A percentile compares a stretch with the other conserved stretches of the same genome.
phyloP scores from a whole-genome alignment of 1,140 invertebrate species.

The Aphidius ervi region DNA sequence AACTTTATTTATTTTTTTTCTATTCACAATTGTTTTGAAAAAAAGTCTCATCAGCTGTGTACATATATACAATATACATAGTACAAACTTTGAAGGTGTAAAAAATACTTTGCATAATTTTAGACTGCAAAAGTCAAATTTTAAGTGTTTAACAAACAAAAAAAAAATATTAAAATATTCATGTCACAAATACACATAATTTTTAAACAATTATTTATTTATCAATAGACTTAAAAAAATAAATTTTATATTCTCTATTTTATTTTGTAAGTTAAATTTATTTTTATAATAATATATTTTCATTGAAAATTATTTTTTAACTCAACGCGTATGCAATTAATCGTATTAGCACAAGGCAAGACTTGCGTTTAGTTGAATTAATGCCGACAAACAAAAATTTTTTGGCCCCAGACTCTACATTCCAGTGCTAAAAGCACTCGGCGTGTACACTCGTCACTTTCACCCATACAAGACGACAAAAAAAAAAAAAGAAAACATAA shows the following conservation, averaged over 20 bases:
- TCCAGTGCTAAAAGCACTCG: slow-evolving; percentile 20
- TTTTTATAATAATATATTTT: slow-evolving; percentile 2
- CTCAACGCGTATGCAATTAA: not conserved
- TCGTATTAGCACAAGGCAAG: not conserved
- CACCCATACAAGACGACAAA: not conserved
- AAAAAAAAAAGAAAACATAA: slow-evolving; percentile 1
- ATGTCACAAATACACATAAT: slow-evolving; percentile 10
- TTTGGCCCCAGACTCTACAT: slow-evolving; percentile 9
- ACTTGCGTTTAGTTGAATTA: slow-evolving; percentile 12
- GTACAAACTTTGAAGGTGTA: slow-evolving; percentile 19
- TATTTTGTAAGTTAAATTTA: slow-evolving; percentile 10
- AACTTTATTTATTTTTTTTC: slow-evolving; percentile 8
- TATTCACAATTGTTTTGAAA: slow-evolving; percentile 35
- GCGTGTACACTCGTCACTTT: slow-evolving; percentile 9
- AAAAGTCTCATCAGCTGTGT: slow-evolving; percentile 43
- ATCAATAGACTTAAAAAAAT: not conserved
- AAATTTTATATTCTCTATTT: not conserved
- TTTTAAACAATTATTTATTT: slow-evolving; percentile 7
- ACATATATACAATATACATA: slow-evolving; percentile 36
- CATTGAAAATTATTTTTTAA: slow-evolving; percentile 4
- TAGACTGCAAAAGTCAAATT: slow-evolving; percentile 43
- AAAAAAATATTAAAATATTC: slow-evolving; percentile 27
- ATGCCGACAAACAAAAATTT: slow-evolving; percentile 14
- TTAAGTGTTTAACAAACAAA: slow-evolving; percentile 43
- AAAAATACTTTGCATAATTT: slow-evolving; percentile 37